A percentile compares a stretch with the other conserved stretches of the same genome.
Evolutionary conservation across 1,140 invertebrate species (phyloP).

Genomic region (Papilio helenus): DNA sequence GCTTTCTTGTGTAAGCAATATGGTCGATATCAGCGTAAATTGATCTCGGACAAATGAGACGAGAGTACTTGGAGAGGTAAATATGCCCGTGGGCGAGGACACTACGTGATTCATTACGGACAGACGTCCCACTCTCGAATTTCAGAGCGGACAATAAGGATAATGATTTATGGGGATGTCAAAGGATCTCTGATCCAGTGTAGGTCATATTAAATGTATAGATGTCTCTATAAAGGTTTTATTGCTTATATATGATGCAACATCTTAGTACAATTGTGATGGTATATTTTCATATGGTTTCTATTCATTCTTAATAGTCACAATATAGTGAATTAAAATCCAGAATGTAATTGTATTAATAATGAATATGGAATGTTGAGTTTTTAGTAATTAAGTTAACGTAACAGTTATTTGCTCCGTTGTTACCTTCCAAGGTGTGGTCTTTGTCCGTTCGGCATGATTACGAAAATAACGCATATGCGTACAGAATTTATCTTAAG

Average conservation of each 20-base stretch:
- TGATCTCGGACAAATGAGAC: slow-evolving; percentile 45
- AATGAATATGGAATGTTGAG: background rate
- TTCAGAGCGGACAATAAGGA: slow-evolving; percentile 44
- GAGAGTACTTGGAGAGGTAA: slow-evolving; percentile 61
- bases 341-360: background rate
- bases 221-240: slow-evolving; percentile 2
- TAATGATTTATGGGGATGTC: slow-evolving; percentile 44
- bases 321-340: background rate
- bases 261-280: background rate
- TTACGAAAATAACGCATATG: background rate
- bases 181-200: slow-evolving; percentile 23
- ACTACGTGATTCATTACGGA: slow-evolving; percentile 65
- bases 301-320: background rate
- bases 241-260: background rate
- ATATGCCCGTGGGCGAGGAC: slow-evolving; percentile 66
- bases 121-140: slow-evolving; percentile 54
- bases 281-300: background rate
- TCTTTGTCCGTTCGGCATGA: background rate
- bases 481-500: no score
- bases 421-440: slow-evolving; percentile 7
- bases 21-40: slow-evolving; percentile 47
- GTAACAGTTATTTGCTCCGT: background rate
- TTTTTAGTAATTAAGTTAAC: background rate
- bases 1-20: slow-evolving; percentile 45
- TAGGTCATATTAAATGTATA: slow-evolving; percentile 30